Percentiles rank a stretch among this genome's conserved stretches.
Evolutionary conservation across 2,797 vertebrate species (phyloP).

Genomic region (Lacerta bilineata): DNA sequence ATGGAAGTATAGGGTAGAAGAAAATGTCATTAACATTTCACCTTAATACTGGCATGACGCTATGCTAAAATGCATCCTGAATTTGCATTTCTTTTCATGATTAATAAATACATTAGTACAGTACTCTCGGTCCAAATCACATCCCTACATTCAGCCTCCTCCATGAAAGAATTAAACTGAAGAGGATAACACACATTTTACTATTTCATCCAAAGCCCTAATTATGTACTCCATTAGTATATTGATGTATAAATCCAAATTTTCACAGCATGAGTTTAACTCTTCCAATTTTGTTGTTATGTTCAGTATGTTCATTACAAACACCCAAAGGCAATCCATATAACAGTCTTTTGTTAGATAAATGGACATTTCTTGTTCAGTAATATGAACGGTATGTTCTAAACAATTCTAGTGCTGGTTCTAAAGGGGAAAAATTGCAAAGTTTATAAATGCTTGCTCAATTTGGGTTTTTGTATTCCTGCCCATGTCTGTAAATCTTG

Average conservation of each 20-base stretch:
- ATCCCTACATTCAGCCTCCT: background rate
- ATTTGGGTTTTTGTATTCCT: background rate
- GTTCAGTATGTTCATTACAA: slow-evolving; percentile 20
- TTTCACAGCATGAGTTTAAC: background rate
- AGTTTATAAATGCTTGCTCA: background rate
- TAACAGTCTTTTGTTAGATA: background rate
- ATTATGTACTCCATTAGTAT: slow-evolving; percentile 35
- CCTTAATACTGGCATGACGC: slow-evolving; percentile 4
- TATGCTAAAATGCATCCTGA: background rate
- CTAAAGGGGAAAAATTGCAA: background rate
- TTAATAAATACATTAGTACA: slow-evolving; percentile 32
- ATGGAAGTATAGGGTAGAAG: background rate
- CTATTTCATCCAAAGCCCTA: slow-evolving; percentile 36
- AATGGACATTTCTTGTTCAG: slow-evolving; percentile 6
- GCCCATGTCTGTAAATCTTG: background rate
- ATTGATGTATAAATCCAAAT: background rate
- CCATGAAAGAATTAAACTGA: background rate
- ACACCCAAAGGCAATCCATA: background rate
- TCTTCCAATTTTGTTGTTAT: background rate
- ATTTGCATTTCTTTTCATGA: slow-evolving; percentile 23
- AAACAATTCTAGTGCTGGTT: background rate
- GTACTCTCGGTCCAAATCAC: background rate
- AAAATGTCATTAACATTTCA: slow-evolving; percentile 10
- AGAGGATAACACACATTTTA: background rate
- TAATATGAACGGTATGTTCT: background rate